Evolutionary conservation across 2,797 vertebrate species (phyloP).

Genomic region (Sebastiscus tertius): DNA sequence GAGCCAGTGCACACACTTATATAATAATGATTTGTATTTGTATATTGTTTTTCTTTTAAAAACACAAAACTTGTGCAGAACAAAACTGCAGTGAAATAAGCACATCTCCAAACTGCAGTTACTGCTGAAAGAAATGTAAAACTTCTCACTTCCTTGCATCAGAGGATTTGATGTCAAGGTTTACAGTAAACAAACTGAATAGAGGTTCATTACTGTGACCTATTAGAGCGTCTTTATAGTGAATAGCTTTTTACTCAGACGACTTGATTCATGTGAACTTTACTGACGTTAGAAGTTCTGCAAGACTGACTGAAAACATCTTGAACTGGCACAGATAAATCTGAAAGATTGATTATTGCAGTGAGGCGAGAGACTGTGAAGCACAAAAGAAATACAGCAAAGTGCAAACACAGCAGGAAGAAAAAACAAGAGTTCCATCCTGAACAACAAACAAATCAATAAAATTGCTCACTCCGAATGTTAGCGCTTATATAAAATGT

Average conservation of each 20-base stretch:
- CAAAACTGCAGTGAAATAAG: background rate
- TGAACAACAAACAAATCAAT: conserved; percentile 55
- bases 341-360: conserved; percentile 1
- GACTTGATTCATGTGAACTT: background rate
- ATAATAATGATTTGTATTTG: conserved; percentile 14
- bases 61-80: background rate
- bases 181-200: background rate
- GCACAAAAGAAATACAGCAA: conserved; percentile 13
- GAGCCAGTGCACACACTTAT: conserved; percentile 20
- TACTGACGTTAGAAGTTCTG: background rate
- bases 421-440: conserved; percentile 20
- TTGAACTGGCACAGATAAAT: background rate
- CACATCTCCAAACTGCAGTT: background rate
- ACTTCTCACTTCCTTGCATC: background rate
- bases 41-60: background rate
- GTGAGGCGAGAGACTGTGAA: background rate
- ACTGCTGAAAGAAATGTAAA: background rate
- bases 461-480: conserved; percentile 28
- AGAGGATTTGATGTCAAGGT: background rate
- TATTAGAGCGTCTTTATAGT: background rate
- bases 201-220: background rate
- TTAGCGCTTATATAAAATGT: conserved; percentile 2
- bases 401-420: conserved; percentile 43
- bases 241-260: background rate
- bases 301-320: background rate